Percentiles rank a stretch among this genome's conserved stretches.
Conservation (phyloP, 2,888 invertebrate genomes). For the Tineola bisselliella region DNA sequence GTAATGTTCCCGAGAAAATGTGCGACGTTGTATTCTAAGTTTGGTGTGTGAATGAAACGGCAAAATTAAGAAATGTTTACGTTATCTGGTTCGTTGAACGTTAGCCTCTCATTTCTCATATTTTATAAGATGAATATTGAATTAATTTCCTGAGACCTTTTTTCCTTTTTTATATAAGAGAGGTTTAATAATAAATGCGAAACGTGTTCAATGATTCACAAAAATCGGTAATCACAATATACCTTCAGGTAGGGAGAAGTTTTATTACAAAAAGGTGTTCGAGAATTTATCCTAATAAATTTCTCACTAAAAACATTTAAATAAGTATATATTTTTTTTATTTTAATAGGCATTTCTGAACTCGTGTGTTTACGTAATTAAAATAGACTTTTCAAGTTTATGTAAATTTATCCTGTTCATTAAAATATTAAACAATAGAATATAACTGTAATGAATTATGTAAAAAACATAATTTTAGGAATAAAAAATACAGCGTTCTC, state of each 20-base stretch:
- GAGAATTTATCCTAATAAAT: background rate
- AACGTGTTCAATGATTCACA: conserved; percentile 1
- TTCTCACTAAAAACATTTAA: no score
- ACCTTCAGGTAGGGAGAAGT: background rate
- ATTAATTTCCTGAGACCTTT: background rate
- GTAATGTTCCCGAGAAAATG: background rate
- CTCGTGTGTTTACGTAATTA: no score
- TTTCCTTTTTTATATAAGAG: background rate
- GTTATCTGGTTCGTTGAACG: background rate
- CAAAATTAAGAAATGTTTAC: background rate
- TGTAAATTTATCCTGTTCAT: no score
- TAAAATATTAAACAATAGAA: no score
- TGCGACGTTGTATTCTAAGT: background rate
- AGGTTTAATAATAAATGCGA: background rate
- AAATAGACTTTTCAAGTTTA: no score
- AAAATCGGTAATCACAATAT: background rate
- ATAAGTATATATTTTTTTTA: no score
- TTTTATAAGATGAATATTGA: background rate
- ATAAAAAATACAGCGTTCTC: no score
- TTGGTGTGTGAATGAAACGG: no score
- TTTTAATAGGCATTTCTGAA: no score
- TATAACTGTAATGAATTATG: no score
- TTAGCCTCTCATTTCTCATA: background rate
- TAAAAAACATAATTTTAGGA: no score
- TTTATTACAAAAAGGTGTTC: background rate